Evolutionary conservation across 1,140 invertebrate species (phyloP).

Genomic region (Tetraneura akinire): DNA sequence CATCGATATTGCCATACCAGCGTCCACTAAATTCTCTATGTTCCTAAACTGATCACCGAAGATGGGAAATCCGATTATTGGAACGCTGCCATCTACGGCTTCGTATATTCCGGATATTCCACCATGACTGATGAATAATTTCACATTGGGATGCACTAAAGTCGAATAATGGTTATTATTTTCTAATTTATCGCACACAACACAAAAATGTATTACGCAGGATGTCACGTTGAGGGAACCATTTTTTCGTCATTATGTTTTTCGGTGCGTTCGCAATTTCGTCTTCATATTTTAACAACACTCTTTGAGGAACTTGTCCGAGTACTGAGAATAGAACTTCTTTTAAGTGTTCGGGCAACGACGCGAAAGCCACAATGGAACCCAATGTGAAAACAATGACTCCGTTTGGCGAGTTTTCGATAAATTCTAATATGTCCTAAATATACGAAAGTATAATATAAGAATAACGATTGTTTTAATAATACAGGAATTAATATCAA

Average conservation of each 20-base stretch:
- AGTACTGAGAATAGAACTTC: constrained; percentile 60
- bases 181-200: no score
- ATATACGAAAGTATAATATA: no score
- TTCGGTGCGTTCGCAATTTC: constrained; percentile 59
- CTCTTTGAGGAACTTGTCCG: constrained; percentile 61
- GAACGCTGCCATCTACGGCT: constrained; percentile 69
- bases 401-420: constrained; percentile 64
- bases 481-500: no score
- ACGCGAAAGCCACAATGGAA: constrained; percentile 59
- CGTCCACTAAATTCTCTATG: constrained; percentile 55
- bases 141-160: constrained; percentile 67
- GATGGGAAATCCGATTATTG: constrained; percentile 70
- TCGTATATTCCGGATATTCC: constrained; percentile 61
- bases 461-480: no score
- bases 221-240: constrained; percentile 59
- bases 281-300: constrained; percentile 66
- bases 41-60: constrained; percentile 66
- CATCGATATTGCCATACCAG: constrained; percentile 57
- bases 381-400: constrained; percentile 68
- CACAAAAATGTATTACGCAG: constrained; percentile 54
- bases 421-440: constrained; percentile 64
- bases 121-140: constrained; percentile 68
- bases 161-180: no score
- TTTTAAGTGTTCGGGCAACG: constrained; percentile 58
- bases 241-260: constrained; percentile 61